Conservation (phyloP, 2,113 vertebrate species). For the Amazona guildingii region DNA sequence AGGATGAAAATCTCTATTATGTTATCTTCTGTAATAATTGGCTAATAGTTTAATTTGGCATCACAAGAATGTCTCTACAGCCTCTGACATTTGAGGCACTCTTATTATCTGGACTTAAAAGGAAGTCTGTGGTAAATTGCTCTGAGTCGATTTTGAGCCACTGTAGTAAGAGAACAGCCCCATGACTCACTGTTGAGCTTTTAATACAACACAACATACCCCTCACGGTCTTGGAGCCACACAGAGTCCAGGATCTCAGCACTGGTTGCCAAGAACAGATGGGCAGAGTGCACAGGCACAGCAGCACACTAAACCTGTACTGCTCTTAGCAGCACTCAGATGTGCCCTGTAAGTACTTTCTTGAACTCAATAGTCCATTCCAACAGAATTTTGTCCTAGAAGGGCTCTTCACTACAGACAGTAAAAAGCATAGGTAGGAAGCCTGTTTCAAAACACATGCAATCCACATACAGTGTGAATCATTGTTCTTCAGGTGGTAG, state of each 20-base stretch:
- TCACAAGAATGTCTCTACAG: background rate
- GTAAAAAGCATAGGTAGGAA: background rate
- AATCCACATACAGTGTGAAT: background rate
- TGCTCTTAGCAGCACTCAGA: background rate
- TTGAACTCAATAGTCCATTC: background rate
- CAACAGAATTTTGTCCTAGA: background rate
- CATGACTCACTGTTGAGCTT: background rate
- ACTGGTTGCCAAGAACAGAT: background rate
- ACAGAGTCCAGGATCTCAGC: background rate
- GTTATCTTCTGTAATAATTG: background rate
- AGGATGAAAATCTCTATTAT: background rate
- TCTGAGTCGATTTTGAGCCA: background rate
- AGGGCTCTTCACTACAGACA: background rate
- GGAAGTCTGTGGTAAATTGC: background rate
- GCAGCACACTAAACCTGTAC: background rate
- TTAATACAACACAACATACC: too few species aligned
- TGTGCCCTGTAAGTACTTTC: background rate
- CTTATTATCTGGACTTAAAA: background rate
- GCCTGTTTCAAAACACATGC: background rate
- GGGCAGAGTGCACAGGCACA: background rate
- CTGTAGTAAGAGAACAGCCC: background rate
- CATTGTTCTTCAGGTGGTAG: background rate
- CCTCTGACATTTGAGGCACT: background rate
- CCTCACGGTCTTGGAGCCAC: background rate
- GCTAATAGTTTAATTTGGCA: background rate